Evolutionary conservation across 23 tunicate species (phyloP), one percentile per base, ranked within the genome.

Genomic region (Clavelina lepadiformis): DNA sequence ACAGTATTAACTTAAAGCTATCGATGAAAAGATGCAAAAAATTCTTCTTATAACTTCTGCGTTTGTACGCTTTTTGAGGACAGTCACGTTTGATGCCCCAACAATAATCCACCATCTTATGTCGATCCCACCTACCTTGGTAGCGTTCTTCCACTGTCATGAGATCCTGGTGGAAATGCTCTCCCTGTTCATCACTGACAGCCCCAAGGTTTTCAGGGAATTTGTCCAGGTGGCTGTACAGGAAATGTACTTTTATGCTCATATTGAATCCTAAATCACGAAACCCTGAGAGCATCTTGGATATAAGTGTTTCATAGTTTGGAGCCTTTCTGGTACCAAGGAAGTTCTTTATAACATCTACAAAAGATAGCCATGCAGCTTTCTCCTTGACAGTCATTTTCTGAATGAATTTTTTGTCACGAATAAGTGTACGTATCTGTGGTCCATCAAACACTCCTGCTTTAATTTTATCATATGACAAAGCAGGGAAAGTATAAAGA

Each of bases 291-390:
- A 22, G 51, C 69, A 63, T 63, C n/a, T 24, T 63, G 5, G 69
- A 15, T 50, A 63, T 51, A 27, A 63, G 24, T 15, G 38, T 28
- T 19, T 63, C 25, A 51, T 22, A 63, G 58, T 67, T 67, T 22
- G 46, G 35, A 26, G 73, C 58, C 26, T 63, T 63, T 23, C 23
- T 63, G 69, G n/a, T 63, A 35, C 69, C 69, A 35, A 63, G 51
- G 38, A 35, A 63, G 69, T 63, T 63, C 38, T 23, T 7, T 36
- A 28, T 63, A 35, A 63, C 51, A 36, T 51, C 51, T 13, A 63
- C 69, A 63, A 63, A 63, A 63, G 69, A 63, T 36, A 63, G 26
- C 50, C 51, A 63, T 63, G 26, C 69, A 51, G 69, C 69, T 37
- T 37, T 63, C 27, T 63, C 50, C 23, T 63, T 63, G 69, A 21